Base-by-base conservation (phyloP, 2,888 invertebrate species). In the Calameuta pallipes region DNA sequence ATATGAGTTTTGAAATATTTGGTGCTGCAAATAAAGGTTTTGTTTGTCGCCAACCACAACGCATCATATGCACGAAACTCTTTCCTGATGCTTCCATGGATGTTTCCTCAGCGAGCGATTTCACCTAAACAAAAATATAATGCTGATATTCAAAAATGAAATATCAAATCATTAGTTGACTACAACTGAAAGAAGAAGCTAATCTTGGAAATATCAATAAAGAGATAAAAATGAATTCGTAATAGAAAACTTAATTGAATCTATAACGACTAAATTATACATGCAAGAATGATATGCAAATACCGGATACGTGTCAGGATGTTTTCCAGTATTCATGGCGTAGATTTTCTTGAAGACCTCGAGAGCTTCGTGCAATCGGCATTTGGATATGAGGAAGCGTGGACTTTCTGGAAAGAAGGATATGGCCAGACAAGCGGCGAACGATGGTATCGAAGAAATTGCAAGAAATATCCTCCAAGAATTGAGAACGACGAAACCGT, bases 401-500 rank as follows among this genome's bases (percentile, higher is more conserved):
- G 97, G 96, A 88, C 96, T 96, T 89, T 97, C 97, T 0, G 96
- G 96, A 77, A 95, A 92, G 81, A 93, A 93, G 81, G 94, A 92
- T 80, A 95, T 92, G 0, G 94, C 92, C 34, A 95, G 80, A 0
- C 95, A 95, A 4, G 96, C 94, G 0, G 95, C 84, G 0, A 97
- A 90, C 74, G 96, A 95, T 11, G 97, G 95, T 79, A 96, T 83
- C 0, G 94, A 93, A 81, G 94, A 94, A 1, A 95, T 92, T 0
- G 94, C 93, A 36, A 95, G 93, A 86, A 95, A 95, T 30, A 94
- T 92, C 4, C 95, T 90, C 95, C 95, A 95, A 0, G 95, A 94
- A 1, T 92, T 93, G 87, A 94, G 94, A 23, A 86, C 84, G 75
- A 91, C 81, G 80, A 92, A 77, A 2, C 89, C 89, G 36, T 89